These are phyloP conservation scores for Marmota flaviventris DNA, from an alignment of 2,113 vertebrate species.

Conservation along the genomic window DNA sequence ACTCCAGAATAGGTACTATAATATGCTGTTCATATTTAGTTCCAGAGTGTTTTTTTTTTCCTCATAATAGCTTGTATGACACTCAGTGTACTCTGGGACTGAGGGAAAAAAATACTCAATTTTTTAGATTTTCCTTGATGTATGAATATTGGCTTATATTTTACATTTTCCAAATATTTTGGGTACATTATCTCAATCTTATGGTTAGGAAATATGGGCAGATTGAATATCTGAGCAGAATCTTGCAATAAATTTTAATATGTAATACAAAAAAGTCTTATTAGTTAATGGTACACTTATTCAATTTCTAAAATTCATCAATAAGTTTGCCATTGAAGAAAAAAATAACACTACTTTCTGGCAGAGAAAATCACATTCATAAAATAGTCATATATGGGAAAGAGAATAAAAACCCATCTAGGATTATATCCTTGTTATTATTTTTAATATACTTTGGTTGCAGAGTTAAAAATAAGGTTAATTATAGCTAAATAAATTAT, in stretches of 20 bases:
- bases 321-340: background rate
- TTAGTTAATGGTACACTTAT: background rate
- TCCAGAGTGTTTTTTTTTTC: background rate
- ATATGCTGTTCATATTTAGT: background rate
- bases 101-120: background rate
- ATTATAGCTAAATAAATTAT: background rate
- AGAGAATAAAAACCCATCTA: background rate
- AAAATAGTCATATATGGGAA: background rate
- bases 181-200: background rate
- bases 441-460: background rate
- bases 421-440: background rate
- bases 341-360: background rate
- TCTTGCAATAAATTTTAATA: background rate
- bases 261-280: background rate
- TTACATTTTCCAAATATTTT: background rate
- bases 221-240: background rate
- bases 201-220: background rate
- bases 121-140: background rate
- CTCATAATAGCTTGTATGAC: background rate
- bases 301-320: background rate
- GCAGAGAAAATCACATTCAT: background rate
- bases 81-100: background rate
- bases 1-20: too few species aligned
- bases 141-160: background rate
- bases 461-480: background rate